These are phyloP conservation scores for Lontra canadensis DNA, from an alignment of 2,113 vertebrate genomes.

Conservation along the genomic window DNA sequence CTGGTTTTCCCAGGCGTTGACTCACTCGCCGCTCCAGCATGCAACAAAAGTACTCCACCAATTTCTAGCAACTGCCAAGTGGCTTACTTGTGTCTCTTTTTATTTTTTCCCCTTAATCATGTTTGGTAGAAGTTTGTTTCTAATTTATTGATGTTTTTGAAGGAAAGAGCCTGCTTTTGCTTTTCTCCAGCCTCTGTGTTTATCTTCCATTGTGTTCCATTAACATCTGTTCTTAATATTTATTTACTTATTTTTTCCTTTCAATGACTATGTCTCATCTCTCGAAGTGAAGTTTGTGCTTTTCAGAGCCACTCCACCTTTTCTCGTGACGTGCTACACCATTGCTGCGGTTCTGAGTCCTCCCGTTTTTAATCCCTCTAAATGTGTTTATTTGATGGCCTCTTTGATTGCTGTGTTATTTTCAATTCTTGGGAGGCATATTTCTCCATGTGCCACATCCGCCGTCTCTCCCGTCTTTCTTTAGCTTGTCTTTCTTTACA, in stretches of 20 bases:
- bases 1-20: not conserved
- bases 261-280: slow-evolving; percentile 15
- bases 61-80: not conserved
- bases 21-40: not conserved
- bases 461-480: not conserved
- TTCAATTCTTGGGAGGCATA: not conserved
- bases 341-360: not conserved
- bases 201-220: not conserved
- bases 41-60: not conserved
- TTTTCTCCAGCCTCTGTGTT: not conserved
- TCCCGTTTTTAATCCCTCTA: slow-evolving; percentile 29
- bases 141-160: slow-evolving; percentile 6
- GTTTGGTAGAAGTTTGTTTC: not conserved
- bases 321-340: not conserved
- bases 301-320: not conserved
- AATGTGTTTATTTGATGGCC: slow-evolving; percentile 40
- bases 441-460: not conserved
- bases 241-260: not conserved
- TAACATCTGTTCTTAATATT: not conserved
- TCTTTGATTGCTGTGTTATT: slow-evolving; percentile 39
- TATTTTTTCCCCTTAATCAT: not conserved
- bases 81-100: not conserved
- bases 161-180: not conserved
- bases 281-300: slow-evolving; percentile 1
- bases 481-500: not conserved